Base-by-base conservation (phyloP, 2,888 invertebrate species). In the Agonum fuliginosum region DNA sequence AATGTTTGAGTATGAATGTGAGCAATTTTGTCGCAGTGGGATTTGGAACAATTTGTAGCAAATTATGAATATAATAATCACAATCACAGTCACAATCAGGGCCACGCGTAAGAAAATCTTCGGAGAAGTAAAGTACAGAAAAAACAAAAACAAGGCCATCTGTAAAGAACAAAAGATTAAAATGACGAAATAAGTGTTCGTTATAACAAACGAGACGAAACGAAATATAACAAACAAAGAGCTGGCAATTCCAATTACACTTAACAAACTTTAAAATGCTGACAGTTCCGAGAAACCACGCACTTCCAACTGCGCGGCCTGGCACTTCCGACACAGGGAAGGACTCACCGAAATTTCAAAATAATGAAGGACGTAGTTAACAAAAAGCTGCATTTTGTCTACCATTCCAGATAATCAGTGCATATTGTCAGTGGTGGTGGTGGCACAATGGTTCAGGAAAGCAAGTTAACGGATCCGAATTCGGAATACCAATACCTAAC, bases 201-300 rank as follows among this genome's bases (percentile, higher is more conserved):
- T 67, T 67, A 67, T 67, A 67, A 37, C 41, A 67, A 67, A 67
- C 67, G 67, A 67, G 67, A 67, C 67, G 67, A 67, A 22, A 67
- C 67, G 67, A 30, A 67, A 62, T 41, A 22, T 14, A 41, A 41
- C 41, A 27, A 70, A 70, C 70, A 70, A 70, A 70, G 70, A 70
- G 27, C 46, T 43, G 46, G 43, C 46, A 27, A 70, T 70, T 70
- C 27, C 70, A 70, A 70, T 46, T 70, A 70, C 46, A 46, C 46
- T 70, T 70, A 70, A 70, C 46, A 70, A 70, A 43, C 27, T 70
- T 46, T 27, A 70, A 67, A 70, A 70, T 14, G 46, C 24, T 70
- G 70, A 70, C 43, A 46, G 20, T 70, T 70, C 70, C 43, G 19
- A 20, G 70, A 70, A 70, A 12, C 6, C 4, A 24, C 46, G 43